These are phyloP conservation scores for Cephalopterus ornatus DNA, from an alignment of 2,113 vertebrate species.

Conservation along the genomic window DNA sequence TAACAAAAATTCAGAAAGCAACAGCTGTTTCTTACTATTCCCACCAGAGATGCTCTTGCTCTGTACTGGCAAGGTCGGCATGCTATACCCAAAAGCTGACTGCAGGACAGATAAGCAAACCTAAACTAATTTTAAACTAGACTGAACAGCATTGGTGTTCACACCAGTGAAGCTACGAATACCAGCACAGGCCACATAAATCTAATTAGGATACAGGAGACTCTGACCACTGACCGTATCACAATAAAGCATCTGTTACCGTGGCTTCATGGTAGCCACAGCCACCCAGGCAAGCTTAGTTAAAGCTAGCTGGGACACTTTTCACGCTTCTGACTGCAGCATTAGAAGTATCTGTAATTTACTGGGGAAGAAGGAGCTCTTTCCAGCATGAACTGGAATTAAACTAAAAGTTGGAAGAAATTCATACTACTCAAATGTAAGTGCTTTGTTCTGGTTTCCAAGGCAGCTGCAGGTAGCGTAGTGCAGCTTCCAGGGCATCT, in stretches of 20 bases:
- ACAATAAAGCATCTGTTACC: neutral
- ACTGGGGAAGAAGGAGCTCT: neutral
- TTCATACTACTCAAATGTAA: neutral
- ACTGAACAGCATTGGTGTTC: neutral
- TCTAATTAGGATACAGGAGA: neutral
- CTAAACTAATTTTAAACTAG: slow-evolving; percentile 14
- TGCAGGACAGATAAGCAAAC: neutral
- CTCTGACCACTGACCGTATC: neutral
- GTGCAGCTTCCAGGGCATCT: neutral
- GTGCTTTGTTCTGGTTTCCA: neutral
- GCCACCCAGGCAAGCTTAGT: neutral
- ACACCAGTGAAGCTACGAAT: neutral
- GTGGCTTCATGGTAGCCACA: neutral
- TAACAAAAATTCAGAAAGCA: neutral
- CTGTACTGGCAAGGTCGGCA: neutral
- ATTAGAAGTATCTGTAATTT: neutral
- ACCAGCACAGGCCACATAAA: neutral
- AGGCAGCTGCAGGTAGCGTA: neutral
- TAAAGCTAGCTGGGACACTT: neutral
- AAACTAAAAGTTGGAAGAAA: neutral
- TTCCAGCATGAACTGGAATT: neutral
- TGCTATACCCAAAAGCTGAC: neutral
- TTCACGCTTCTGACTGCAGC: neutral
- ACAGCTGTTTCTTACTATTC: neutral
- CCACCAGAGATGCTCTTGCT: neutral